Percentiles rank a stretch among this genome's conserved stretches.
phyloP scores from a whole-genome alignment of 2,888 invertebrate species.

The Limnephilus auricula region DNA sequence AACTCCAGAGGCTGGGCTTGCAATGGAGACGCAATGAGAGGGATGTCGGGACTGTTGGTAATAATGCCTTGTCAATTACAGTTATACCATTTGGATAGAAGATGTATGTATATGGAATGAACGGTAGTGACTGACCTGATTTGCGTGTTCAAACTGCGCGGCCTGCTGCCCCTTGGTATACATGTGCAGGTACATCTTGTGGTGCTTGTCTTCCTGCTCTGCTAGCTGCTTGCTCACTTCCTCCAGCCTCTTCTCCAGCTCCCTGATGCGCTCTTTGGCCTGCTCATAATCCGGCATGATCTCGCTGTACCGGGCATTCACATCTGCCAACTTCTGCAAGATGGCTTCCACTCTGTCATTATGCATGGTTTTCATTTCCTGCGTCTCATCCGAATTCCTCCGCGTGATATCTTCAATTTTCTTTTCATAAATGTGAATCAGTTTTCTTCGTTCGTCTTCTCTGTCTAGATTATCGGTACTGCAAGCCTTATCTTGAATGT shows the following conservation, averaged over 20 bases:
- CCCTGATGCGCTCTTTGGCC: conserved; percentile 84
- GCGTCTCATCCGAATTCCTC: conserved; percentile 79
- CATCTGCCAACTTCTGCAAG: conserved; percentile 84
- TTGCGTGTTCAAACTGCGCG: conserved; percentile 82
- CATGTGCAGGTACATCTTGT: conserved; percentile 89
- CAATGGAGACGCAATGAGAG: no score
- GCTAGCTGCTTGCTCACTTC: conserved; percentile 82
- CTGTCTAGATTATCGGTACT: conserved; percentile 77
- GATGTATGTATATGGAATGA: not conserved
- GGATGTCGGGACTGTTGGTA: no score
- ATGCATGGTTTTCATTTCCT: conserved; percentile 86
- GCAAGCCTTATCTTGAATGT: conserved; percentile 77
- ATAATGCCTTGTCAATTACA: not conserved
- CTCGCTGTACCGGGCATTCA: conserved; percentile 88
- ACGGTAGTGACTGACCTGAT: conserved; percentile 76
- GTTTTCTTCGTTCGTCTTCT: conserved; percentile 82
- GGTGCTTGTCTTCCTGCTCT: conserved; percentile 85
- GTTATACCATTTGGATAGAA: not conserved
- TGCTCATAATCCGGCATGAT: conserved; percentile 85
- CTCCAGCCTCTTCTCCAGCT: conserved; percentile 85
- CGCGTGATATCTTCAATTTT: conserved; percentile 86
- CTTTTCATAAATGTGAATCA: conserved; percentile 85
- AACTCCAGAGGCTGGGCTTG: no score
- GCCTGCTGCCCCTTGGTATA: conserved; percentile 89
- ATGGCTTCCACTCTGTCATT: conserved; percentile 88